Percentiles rank a stretch among this genome's conserved stretches.
Evolutionary conservation across 2,888 invertebrate genomes (phyloP).

Genomic region (Punctoribates punctum): DNA sequence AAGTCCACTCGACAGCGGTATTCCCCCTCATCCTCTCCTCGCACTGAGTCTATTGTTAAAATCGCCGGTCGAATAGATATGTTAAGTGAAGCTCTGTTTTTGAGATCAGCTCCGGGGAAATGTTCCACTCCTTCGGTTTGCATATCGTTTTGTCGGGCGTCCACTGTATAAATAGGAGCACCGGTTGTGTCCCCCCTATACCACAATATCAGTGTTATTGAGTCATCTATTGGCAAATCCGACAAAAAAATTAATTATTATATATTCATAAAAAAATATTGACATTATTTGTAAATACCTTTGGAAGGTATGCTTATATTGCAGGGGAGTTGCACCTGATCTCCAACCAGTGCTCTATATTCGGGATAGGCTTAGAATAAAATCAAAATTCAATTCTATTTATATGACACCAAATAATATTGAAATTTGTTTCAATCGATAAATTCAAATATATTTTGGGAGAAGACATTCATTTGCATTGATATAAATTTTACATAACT

Average conservation of each 20-base stretch:
- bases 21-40: slow-evolving; percentile 28
- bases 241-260: background rate
- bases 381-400: background rate
- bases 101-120: slow-evolving; percentile 13
- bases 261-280: background rate
- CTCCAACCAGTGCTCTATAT: background rate
- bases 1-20: slow-evolving; percentile 40
- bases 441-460: no score
- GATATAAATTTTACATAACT: no score
- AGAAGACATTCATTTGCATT: no score
- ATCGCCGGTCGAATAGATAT: background rate
- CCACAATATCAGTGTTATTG: slow-evolving; percentile 38
- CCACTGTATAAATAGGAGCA: slow-evolving; percentile 33
- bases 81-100: slow-evolving; percentile 21
- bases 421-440: background rate
- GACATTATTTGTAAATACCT: background rate
- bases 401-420: background rate
- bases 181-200: slow-evolving; percentile 35
- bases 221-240: background rate
- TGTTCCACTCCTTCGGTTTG: slow-evolving; percentile 10
- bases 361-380: background rate
- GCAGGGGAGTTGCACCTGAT: background rate
- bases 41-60: slow-evolving; percentile 38
- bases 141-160: slow-evolving; percentile 22
- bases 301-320: slow-evolving; percentile 8